Percentiles rank a stretch among this genome's conserved stretches.
Evolutionary conservation across 2,888 invertebrate genomes (phyloP).

Genomic region (Diplolepis rosae): DNA sequence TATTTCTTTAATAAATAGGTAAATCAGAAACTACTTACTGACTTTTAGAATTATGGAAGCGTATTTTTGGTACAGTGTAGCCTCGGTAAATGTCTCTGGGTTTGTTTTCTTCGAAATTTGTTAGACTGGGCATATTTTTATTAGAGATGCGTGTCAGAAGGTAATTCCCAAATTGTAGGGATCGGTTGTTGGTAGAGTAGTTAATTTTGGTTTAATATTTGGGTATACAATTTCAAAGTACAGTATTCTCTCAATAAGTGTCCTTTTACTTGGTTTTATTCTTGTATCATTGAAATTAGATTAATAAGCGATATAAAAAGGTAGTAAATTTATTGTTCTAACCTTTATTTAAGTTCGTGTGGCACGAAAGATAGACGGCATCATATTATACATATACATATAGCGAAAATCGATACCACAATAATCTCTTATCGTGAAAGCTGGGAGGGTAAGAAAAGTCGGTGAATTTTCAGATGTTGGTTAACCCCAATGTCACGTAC

Average conservation of each 20-base stretch:
- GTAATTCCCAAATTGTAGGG: no score
- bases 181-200: no score
- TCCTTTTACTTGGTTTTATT: not conserved
- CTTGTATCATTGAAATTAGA: not conserved
- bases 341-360: not conserved
- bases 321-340: not conserved
- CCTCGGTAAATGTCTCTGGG: not conserved
- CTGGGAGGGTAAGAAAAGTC: conserved; percentile 41
- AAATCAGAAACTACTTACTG: not conserved
- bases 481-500: conserved; percentile 40
- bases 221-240: no score
- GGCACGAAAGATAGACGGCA: not conserved
- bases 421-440: conserved; percentile 57
- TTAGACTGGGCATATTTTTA: no score
- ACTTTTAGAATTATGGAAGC: not conserved
- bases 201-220: no score
- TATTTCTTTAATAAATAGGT: not conserved
- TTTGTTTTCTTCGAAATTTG: no score
- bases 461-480: conserved; percentile 55
- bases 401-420: conserved; percentile 55
- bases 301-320: not conserved
- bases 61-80: not conserved
- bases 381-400: no score
- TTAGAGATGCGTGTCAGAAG: no score
- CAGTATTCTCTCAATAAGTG: not conserved